Base-by-base conservation (phyloP, 2,888 invertebrate genomes). In the Agrotis segetum region DNA sequence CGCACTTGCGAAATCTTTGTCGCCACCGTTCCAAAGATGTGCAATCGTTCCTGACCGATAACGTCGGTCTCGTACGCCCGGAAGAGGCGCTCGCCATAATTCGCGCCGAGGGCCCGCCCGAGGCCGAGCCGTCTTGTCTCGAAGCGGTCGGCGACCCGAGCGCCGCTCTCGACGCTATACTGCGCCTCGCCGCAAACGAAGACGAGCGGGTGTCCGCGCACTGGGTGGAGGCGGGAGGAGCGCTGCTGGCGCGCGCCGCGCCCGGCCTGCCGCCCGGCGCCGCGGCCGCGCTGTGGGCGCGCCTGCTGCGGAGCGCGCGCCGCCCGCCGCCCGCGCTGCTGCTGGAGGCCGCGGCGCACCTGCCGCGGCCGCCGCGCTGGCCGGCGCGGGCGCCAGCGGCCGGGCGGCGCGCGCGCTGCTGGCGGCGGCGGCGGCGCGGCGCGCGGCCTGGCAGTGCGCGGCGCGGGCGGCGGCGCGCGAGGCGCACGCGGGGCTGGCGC, bases 101-200 rank as follows among this genome's bases (percentile, higher is more conserved):
- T 53, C 90, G 89, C 44, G 91, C 91, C 68, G 82, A 87, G 52
- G 92, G 91, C 2, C 90, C 91, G 9, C 73, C 72, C 19, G 91
- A 92, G 29, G 95, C 95, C 6, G 95, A 93, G 84, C 92, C 96
- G 29, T 66, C 80, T 29, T 95, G 96, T 71, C 89, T 96, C 49
- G 96, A 96, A 83, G 93, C 94, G 47, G 88, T 88, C 56, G 96
- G 96, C 29, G 96, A 96, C 81, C 88, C 92, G 55, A 82, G 85
- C 64, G 94, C 88, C 17, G 96, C 96, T 29, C 90, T 96, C 24
- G 92, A 93, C 52, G 89, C 89, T 19, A 83, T 93, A 4, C 83
- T 95, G 55, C 85, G 86, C 4, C 88, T 93, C 40, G 88, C 85
- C 59, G 74, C 70, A 14, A 84, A 59, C 70, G 82, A 77, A 4